Evolutionary conservation across 2,888 invertebrate genomes (phyloP), one percentile per base, ranked within the genome.

Genomic region (Sarcophaga variegata): DNA sequence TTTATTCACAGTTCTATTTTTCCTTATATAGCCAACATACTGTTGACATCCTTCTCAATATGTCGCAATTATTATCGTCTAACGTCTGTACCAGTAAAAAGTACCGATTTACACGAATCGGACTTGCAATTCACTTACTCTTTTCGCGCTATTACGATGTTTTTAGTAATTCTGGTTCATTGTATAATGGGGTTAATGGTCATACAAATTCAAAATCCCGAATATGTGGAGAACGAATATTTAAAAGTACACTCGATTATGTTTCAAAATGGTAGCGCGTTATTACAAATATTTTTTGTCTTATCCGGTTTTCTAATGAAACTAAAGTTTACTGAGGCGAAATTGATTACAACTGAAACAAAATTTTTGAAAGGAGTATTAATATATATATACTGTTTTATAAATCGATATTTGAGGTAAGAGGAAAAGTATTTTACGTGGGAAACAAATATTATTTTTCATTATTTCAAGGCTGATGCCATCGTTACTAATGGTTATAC

Each of bases 241-340:
- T 88, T 90, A 72, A 88, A 84, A 49, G 78, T 90, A 2, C 90
- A 89, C 83, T 85, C 90, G 0, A 89, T 90, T 0, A 66, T 93
- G 11, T 88, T 94, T 1, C 90, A 94, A 83, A 95, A 95, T 91
- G 94, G 94, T 0, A 94, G 94, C 0, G 91, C 94, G 0, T 93
- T 94, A 91, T 93, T 95, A 88, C 95, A 95, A 87, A 93, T 94
- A 0, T 95, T 95, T 92, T 94, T 95, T 90, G 94, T 94, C 0
- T 94, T 95, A 88, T 94, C 95, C 1, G 95, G 94, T 0, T 95
- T 95, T 91, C 91, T 95, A 25, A 93, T 94, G 0, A 91, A 90
- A 70, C 83, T 91, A 4, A 91, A 90, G 74, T 92, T 92, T 60
- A 88, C 89, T 22, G 83, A 90, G 37, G 86, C 88, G 0, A 83